Conservation (phyloP, 92 coral and sea anemone genomes). For the Montipora capitata region DNA sequence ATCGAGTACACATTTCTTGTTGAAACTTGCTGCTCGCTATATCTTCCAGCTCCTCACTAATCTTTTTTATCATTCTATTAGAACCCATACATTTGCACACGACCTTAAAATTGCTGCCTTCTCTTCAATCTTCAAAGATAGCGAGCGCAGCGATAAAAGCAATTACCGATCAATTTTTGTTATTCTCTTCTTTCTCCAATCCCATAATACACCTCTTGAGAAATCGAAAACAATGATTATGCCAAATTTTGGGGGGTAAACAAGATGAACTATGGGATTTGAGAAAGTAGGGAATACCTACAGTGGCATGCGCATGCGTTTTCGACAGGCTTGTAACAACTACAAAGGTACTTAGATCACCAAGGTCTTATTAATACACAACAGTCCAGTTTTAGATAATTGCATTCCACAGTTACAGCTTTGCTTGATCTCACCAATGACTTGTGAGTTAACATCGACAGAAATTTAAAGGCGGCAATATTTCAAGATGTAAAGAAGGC, state of each 20-base stretch:
- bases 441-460: too few species aligned
- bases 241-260: too few species aligned
- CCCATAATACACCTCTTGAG: too few species aligned
- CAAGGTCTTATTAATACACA: background rate
- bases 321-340: background rate
- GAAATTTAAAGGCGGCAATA: too few species aligned
- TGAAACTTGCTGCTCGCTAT: background rate
- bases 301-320: background rate
- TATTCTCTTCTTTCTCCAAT: background rate
- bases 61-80: background rate
- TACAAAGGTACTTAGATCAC: background rate
- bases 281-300: background rate
- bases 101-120: background rate
- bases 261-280: too few species aligned
- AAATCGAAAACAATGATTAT: too few species aligned
- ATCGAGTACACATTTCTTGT: too few species aligned
- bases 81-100: background rate
- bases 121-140: background rate
- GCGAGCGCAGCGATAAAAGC: background rate
- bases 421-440: slow-evolving; percentile 25
- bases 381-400: slow-evolving; percentile 39
- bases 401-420: slow-evolving; percentile 31
- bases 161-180: background rate
- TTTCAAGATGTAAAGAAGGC: too few species aligned
- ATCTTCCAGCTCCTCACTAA: background rate